A percentile compares a stretch with the other conserved stretches of the same genome.
These are phyloP conservation scores for Stenoptilia bipunctidactyla DNA, from an alignment of 2,888 invertebrate genomes.

Conservation along the genomic window DNA sequence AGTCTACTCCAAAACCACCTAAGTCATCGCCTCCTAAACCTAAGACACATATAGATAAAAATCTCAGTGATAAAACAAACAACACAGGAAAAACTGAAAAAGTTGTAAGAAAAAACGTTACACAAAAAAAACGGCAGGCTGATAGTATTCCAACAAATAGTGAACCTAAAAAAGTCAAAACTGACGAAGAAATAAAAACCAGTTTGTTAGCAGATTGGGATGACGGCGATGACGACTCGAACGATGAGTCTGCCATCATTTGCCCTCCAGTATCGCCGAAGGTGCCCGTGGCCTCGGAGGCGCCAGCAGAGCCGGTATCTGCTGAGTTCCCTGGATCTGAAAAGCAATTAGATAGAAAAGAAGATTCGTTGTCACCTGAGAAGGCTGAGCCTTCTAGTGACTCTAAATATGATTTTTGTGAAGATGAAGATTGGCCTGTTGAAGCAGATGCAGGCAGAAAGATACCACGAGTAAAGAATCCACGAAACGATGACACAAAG, in stretches of 20 bases:
- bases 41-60: slow-evolving; percentile 26
- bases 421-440: slow-evolving; percentile 75
- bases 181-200: slow-evolving; percentile 75
- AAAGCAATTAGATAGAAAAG: slow-evolving; percentile 29
- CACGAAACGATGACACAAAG: slow-evolving; percentile 42
- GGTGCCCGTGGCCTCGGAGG: slow-evolving; percentile 41
- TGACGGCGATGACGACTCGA: slow-evolving; percentile 66
- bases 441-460: slow-evolving; percentile 72
- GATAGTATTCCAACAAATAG: slow-evolving; percentile 31
- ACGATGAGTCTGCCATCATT: slow-evolving; percentile 39
- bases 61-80: slow-evolving; percentile 12
- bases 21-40: slow-evolving; percentile 27
- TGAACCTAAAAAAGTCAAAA: slow-evolving; percentile 63
- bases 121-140: slow-evolving; percentile 48
- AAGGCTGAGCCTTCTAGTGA: slow-evolving; percentile 60
- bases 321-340: slow-evolving; percentile 39
- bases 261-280: slow-evolving; percentile 34
- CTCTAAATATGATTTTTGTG: slow-evolving; percentile 85
- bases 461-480: slow-evolving; percentile 73
- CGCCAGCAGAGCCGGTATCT: slow-evolving; percentile 46
- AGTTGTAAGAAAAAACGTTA: slow-evolving; percentile 36
- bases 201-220: slow-evolving; percentile 85
- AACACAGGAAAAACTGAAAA: slow-evolving; percentile 42
- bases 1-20: slow-evolving; percentile 23
- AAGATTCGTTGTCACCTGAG: slow-evolving; percentile 28